Evolutionary conservation across 2,113 vertebrate species (phyloP), one percentile per base, ranked within the genome.

Genomic region (Edolisoma coerulescens): DNA sequence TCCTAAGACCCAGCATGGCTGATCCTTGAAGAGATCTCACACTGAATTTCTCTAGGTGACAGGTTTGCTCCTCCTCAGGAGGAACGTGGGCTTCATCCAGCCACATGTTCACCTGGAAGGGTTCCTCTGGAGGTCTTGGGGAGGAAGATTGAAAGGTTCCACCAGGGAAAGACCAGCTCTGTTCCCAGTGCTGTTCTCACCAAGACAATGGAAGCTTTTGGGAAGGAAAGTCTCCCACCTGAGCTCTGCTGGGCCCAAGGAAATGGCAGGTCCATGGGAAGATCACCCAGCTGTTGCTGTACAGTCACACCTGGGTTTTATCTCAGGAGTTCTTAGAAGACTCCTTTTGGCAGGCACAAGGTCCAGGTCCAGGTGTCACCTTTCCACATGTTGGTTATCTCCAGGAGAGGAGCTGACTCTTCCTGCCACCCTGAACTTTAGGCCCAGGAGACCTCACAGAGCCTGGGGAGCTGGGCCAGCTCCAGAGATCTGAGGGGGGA

Each of bases 1-100:
- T 49, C n/a, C 37, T 23, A 16, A 30, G 50, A 19, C 27, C 16
- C 41, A 16, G 11, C 0, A 0, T 2, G 16, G 26, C 0, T 65
- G 57, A 33, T 44, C 23, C 50, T 83, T 60, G 63, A 68, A 76
- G 35, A 64, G 27, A 15, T 45, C 7, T 90, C 30, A 22, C n/a
- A 23, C 63, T 17, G 19, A 87, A 45, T 23, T 61, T 45, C 28
- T 90, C 20, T n/a, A 26, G 15, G 12, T 33, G 59, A 8, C 41
- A 54, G 15, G 12, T 59, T 80, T 54, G 16, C 20, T 61, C 1
- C 32, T 87, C 20, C 56, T 81, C 22, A 21, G 45, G 28, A 65
- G 22, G 16, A 63, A 35, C 0, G 0, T 12, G 49, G 21, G 9
- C 11, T 71, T 65, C 53, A 28, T n/a, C 27, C 45, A 56, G 10